A percentile compares a stretch with the other conserved stretches of the same genome.
These are phyloP conservation scores for Diarsia rubi DNA, from an alignment of 2,888 invertebrate genomes.

Conservation along the genomic window DNA sequence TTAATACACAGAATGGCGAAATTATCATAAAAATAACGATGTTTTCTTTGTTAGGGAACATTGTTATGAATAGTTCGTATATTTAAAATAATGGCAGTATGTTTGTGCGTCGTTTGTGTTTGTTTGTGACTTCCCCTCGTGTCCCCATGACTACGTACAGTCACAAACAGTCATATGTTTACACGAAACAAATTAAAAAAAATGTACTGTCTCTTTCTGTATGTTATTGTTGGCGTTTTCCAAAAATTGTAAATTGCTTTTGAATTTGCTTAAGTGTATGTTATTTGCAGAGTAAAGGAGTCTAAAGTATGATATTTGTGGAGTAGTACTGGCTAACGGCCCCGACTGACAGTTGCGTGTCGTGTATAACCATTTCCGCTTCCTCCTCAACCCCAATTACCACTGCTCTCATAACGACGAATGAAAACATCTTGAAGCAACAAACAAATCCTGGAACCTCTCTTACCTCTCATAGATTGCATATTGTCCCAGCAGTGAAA, in stretches of 20 bases:
- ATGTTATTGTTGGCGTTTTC: neutral
- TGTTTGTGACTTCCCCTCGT: conserved; percentile 29
- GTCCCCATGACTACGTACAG: neutral
- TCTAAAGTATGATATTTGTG: neutral
- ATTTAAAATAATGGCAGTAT: conserved; percentile 42
- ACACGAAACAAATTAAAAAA: neutral
- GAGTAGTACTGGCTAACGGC: neutral
- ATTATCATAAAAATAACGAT: conserved; percentile 40
- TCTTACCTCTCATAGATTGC: neutral
- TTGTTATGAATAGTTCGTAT: conserved; percentile 35
- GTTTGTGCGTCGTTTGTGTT: conserved; percentile 25
- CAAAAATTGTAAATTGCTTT: neutral
- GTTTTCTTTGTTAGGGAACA: conserved; percentile 24
- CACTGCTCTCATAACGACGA: neutral
- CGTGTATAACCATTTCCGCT: neutral
- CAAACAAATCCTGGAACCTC: neutral
- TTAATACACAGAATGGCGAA: conserved; percentile 7
- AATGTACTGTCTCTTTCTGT: neutral
- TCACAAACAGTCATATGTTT: neutral
- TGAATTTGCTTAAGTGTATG: neutral
- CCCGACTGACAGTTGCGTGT: neutral
- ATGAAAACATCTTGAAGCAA: neutral
- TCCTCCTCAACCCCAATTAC: no score
- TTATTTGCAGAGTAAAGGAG: neutral
- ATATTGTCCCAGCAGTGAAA: neutral